Base-by-base conservation (phyloP, 1,140 invertebrate genomes). In the Tetragonula clypearis region DNA sequence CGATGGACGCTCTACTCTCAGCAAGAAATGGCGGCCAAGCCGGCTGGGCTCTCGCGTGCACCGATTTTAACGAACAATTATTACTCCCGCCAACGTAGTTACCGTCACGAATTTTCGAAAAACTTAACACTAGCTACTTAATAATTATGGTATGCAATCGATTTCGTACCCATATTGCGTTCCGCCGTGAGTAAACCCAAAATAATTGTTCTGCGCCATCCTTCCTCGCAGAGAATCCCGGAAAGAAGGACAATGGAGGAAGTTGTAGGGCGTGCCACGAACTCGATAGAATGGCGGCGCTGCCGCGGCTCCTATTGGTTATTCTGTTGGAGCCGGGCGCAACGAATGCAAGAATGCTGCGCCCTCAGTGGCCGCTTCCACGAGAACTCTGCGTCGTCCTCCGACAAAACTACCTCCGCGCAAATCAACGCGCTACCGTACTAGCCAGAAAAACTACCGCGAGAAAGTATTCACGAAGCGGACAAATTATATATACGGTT, bases 131-230 rank as follows among this genome's bases (percentile, higher is more conserved):
- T 90, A 90, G 55, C 62, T 86, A 89, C 84, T 91, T 87, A 89
- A 86, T 88, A 85, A 87, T 81, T 87, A 88, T 89, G 71, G 82
- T 90, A 90, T 85, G 66, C 88, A 88, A 86, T 79, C 85, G 83
- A 93, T 90, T 90, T 95, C 96, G 95, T 96, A 97, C 97, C 97
- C 97, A 95, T 98, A 98, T 96, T 98, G 98, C 92, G 98, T 98
- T 94, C 97, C 97, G 91, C 97, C 97, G 94, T 98, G 98, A 93
- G 97, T 97, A 96, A 98, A 98, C 92, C 98, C 98, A 95, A 98
- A 98, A 96, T 98, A 98, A 96, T 98, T 98, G 96, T 98, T 98
- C 95, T 97, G 97, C 94, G 98, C 97, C 98, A 98, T 98, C 93
- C 93, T 94, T 93, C 92, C 91, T 91, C 91, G 90, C 86, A 89